Conservation (phyloP, 2,113 vertebrate genomes). For the Amazona vittata region DNA sequence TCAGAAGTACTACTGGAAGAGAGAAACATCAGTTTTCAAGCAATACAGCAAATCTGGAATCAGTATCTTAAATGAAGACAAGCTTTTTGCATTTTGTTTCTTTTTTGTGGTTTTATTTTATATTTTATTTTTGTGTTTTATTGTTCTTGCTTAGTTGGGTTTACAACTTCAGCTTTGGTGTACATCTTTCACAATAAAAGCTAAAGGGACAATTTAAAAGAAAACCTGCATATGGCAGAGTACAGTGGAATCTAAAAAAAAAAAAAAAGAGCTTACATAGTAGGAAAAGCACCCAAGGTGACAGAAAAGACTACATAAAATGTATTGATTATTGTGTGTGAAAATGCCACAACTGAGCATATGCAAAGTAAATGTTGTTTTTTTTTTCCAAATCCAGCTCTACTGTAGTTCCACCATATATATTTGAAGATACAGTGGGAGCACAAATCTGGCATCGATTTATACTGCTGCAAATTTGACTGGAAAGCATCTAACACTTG, state of each 20-base stretch:
- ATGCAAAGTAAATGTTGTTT: background rate
- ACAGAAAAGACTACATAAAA: background rate
- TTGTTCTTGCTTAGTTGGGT: slow-evolving; percentile 36
- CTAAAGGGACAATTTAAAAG: background rate
- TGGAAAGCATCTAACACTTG: slow-evolving; percentile 18
- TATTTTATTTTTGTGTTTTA: background rate
- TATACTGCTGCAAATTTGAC: background rate
- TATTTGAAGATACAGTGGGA: background rate
- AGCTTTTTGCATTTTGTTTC: background rate
- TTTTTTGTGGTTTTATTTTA: too few species aligned
- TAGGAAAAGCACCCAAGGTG: background rate
- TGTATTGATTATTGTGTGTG: background rate
- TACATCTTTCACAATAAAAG: background rate
- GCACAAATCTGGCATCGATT: slow-evolving; percentile 1
- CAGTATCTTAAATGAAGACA: slow-evolving; percentile 19
- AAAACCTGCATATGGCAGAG: background rate
- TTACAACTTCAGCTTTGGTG: background rate
- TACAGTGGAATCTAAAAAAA: background rate
- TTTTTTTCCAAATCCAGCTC: background rate
- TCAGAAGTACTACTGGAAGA: background rate
- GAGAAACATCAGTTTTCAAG: slow-evolving; percentile 22
- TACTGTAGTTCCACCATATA: background rate
- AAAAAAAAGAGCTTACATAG: background rate
- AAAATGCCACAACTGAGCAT: background rate
- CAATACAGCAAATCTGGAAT: slow-evolving; percentile 9